Evolutionary conservation across 2,888 invertebrate genomes (phyloP), one percentile per base, ranked within the genome.

Genomic region (Nephrocerus scutellatus): DNA sequence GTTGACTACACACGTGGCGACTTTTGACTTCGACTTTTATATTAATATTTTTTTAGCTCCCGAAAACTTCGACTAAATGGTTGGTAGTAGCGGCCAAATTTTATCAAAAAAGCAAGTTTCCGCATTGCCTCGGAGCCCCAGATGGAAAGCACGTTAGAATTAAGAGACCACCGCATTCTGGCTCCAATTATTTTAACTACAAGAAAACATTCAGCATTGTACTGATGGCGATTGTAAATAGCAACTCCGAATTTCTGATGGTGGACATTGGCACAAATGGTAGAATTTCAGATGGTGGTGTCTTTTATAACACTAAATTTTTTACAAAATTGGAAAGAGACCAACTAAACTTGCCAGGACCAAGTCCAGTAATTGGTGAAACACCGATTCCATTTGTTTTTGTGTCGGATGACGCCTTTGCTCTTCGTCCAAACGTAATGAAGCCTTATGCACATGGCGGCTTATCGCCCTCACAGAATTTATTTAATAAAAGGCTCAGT

Each of bases 81-180:
- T 35, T 34, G 30, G 13, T 10, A 16, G 22, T 16, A 20, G 29
- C 39, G 21, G 23, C 16, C 22, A 30, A 34, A 18, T 34, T 28
- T 40, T 30, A 25, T 30, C 20, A n/a, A 10, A 35, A 25, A 31
- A 23, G 39, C 21, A 34, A 35, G 22, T 43, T 39, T 35, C 43
- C 43, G 25, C 34, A 39, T 23, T 35, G 39, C 25, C 21, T 26
- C n/a, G 36, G 35, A 19, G 31, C 42, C 19, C 26, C 39, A 14
- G 38, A 38, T 38, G 42, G 38, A 30, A 43, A 43, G 31, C 38
- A 43, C 35, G 20, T 38, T 19, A 15, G 21, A 18, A 33, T 37
- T 15, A 26, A 24, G 24, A 37, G 36, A 19, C 41, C 41, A 20
- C 30, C 33, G 19, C 20, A 28, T 15, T 31, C 41, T 20, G 33